Conservation (phyloP, 2,888 invertebrate genomes). For the Ormyrus thymus region DNA sequence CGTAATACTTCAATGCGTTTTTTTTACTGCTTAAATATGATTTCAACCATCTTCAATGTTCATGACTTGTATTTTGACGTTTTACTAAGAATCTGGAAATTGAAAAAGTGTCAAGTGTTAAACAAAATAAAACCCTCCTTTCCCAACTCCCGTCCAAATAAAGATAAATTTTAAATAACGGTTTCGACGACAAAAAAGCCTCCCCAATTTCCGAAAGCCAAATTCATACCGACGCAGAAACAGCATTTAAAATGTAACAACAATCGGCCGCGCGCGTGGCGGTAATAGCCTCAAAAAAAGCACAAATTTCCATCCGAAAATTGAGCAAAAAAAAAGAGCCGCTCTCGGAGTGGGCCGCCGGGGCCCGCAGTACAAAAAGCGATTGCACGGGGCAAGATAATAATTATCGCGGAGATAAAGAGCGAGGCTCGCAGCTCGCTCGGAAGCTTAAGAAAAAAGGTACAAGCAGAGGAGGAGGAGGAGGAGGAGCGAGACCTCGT, state of each 20-base stretch:
- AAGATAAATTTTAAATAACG: too few species aligned
- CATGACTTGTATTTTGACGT: too few species aligned
- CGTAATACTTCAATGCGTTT: too few species aligned
- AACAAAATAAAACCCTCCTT: too few species aligned
- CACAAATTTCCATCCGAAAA: conserved; percentile 17
- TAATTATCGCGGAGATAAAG: conserved; percentile 32
- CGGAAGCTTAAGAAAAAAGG: too few species aligned
- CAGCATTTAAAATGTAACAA: conserved; percentile 10
- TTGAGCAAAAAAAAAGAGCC: conserved; percentile 1
- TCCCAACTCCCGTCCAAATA: too few species aligned
- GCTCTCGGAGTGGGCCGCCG: background rate
- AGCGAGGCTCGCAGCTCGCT: background rate
- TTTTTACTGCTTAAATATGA: too few species aligned
- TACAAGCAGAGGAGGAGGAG: background rate
- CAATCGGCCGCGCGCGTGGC: conserved; percentile 29
- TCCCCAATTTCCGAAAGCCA: too few species aligned
- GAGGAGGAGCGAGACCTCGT: conserved; percentile 28
- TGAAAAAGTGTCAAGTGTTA: too few species aligned
- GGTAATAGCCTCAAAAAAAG: conserved; percentile 15
- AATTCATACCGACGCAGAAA: background rate
- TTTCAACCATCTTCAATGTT: too few species aligned
- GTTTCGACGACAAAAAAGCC: too few species aligned
- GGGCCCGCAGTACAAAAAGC: conserved; percentile 31
- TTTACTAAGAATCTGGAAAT: too few species aligned
- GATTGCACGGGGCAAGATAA: conserved; percentile 34